Conservation (phyloP, 2,888 invertebrate species). For the Troglohyphantes excavatus region DNA sequence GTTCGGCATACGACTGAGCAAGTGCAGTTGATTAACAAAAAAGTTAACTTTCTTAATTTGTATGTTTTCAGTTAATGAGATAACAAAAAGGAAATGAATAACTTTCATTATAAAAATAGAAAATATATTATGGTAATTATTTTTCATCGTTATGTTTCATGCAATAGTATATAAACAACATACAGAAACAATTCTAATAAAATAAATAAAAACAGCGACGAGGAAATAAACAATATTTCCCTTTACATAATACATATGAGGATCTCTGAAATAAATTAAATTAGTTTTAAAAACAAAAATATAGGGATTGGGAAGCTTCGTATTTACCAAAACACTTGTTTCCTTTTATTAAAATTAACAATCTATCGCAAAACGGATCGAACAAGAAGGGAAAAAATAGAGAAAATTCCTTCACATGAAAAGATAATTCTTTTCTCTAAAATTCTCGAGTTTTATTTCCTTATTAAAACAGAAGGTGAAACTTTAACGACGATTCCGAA, state of each 20-base stretch:
- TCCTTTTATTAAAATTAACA: slow-evolving; percentile 48
- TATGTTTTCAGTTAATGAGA: too few relatives aligned
- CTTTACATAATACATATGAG: background rate
- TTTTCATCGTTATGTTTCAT: too few relatives aligned
- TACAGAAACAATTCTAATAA: too few relatives aligned
- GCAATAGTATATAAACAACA: too few relatives aligned
- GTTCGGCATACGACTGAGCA: too few relatives aligned
- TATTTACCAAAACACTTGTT: slow-evolving; percentile 30
- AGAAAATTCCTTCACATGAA: slow-evolving; percentile 38
- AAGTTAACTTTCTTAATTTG: too few relatives aligned
- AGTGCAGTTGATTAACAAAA: too few relatives aligned
- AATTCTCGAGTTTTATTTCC: slow-evolving; percentile 9
- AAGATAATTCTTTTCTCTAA: slow-evolving; percentile 52
- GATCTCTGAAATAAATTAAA: background rate
- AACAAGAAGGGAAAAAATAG: slow-evolving; percentile 36
- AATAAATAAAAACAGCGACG: too few relatives aligned
- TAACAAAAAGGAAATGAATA: too few relatives aligned
- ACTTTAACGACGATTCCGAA: slow-evolving; percentile 58
- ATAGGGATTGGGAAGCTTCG: slow-evolving; percentile 6
- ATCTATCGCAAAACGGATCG: slow-evolving; percentile 22
- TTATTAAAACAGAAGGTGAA: slow-evolving; percentile 59
- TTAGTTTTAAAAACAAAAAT: background rate
- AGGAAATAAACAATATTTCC: too few relatives aligned
- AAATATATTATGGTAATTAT: too few relatives aligned
- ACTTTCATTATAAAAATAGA: too few relatives aligned